Evolutionary conservation across 2,797 vertebrate genomes (phyloP).

Genomic region (Tokudaia muenninki): DNA sequence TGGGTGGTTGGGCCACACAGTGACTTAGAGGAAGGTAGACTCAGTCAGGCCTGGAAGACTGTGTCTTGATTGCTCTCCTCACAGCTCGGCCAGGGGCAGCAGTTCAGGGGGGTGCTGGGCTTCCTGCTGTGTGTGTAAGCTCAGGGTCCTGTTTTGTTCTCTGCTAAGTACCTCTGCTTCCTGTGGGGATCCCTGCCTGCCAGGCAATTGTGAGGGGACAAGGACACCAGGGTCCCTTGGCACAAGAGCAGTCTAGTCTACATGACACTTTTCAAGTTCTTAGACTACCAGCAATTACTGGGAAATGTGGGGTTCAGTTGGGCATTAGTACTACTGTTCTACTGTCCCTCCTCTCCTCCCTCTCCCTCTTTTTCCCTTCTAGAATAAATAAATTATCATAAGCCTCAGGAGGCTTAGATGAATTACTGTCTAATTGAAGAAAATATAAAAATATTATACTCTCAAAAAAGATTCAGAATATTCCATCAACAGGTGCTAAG

Average conservation of each 20-base stretch:
- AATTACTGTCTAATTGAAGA: conserved; percentile 33
- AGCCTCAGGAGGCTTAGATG: conserved; percentile 30
- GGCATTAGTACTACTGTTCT: neutral
- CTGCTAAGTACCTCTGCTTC: neutral
- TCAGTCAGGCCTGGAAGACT: neutral
- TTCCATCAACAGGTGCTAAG: neutral
- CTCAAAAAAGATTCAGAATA: conserved; percentile 10
- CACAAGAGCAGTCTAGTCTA: neutral
- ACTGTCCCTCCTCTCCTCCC: neutral
- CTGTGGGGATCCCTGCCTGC: conserved; percentile 21
- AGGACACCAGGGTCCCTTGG: neutral
- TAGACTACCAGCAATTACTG: neutral
- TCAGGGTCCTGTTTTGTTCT: neutral
- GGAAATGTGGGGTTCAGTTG: neutral
- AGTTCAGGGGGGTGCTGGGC: neutral
- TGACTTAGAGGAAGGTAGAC: neutral
- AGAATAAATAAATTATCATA: conserved; percentile 26
- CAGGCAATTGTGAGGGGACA: neutral
- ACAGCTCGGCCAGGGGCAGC: neutral
- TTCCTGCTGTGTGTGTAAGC: neutral
- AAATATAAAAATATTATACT: conserved; percentile 29
- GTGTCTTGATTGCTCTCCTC: neutral
- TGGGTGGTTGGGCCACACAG: neutral
- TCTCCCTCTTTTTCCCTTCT: neutral
- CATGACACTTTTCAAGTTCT: conserved; percentile 9